These are phyloP conservation scores for Brachionus sp. DNA, from an alignment of 1,140 invertebrate genomes.

Conservation along the genomic window DNA sequence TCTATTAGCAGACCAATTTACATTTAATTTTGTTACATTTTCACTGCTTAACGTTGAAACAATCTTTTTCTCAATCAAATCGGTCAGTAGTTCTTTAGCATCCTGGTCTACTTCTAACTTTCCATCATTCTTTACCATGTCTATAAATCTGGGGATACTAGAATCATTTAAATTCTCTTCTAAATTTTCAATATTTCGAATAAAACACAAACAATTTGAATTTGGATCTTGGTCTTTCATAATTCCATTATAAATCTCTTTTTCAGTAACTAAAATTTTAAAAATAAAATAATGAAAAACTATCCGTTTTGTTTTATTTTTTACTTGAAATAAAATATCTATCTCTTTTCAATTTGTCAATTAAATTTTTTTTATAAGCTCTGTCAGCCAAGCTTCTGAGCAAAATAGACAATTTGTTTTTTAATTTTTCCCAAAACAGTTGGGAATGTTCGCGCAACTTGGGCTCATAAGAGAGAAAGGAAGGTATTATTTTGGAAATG, in stretches of 20 bases:
- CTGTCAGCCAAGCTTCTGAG: neutral
- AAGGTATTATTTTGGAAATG: constrained; percentile 7
- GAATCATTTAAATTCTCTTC: constrained; percentile 83
- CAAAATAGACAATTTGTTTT: neutral
- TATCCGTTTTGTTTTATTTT: neutral
- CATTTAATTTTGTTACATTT: neutral
- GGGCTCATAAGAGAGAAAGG: neutral
- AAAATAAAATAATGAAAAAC: constrained; percentile 9
- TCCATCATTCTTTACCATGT: constrained; percentile 68
- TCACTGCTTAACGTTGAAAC: constrained; percentile 55
- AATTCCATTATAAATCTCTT: constrained; percentile 91
- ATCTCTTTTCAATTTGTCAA: constrained; percentile 89
- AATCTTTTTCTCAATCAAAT: constrained; percentile 80
- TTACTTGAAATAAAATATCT: constrained; percentile 97
- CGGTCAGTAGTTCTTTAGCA: constrained; percentile 79
- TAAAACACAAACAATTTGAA: constrained; percentile 83
- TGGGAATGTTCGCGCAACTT: constrained; percentile 75
- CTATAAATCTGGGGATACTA: constrained; percentile 84
- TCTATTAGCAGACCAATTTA: neutral
- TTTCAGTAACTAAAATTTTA: constrained; percentile 72
- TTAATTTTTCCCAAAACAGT: constrained; percentile 83
- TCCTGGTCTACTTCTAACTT: constrained; percentile 90
- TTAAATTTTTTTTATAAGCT: constrained; percentile 69
- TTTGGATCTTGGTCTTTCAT: constrained; percentile 88
- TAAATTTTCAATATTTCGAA: constrained; percentile 93